These are phyloP conservation scores for Crocidura indochinensis DNA, from an alignment of 2,797 vertebrate species.

Conservation along the genomic window DNA sequence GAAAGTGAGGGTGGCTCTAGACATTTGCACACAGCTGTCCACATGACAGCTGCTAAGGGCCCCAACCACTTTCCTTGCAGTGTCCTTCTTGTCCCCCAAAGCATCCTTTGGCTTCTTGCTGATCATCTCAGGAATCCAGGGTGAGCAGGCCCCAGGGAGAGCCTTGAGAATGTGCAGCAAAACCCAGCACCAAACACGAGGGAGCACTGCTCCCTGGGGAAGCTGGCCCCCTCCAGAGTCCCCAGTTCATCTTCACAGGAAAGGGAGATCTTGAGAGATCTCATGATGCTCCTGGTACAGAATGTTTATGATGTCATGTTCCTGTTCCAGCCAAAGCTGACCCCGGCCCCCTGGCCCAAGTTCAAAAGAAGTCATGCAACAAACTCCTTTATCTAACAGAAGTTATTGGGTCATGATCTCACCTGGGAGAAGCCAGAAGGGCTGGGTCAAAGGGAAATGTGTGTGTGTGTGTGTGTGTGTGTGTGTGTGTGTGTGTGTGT, in stretches of 20 bases:
- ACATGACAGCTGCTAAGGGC: neutral
- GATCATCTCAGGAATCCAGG: neutral
- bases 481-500: neutral
- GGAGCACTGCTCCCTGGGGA: neutral
- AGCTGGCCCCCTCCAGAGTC: neutral
- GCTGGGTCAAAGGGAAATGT: neutral
- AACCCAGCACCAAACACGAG: neutral
- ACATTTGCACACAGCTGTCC: neutral
- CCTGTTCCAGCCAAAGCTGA: neutral
- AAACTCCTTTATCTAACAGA: neutral
- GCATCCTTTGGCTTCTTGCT: neutral
- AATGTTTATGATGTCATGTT: neutral
- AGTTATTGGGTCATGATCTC: neutral
- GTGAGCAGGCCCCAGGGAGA: neutral
- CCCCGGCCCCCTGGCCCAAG: neutral
- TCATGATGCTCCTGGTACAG: neutral
- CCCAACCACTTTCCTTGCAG: neutral
- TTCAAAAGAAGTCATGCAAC: neutral
- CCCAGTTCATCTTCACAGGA: neutral
- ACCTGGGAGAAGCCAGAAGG: neutral
- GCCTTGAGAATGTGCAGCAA: rapidly evolving
- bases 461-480: neutral
- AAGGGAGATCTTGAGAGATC: rapidly evolving
- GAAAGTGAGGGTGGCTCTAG: neutral
- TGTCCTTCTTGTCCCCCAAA: neutral